Base-by-base conservation (phyloP, 2,888 invertebrate genomes). In the Beris morrisii region DNA sequence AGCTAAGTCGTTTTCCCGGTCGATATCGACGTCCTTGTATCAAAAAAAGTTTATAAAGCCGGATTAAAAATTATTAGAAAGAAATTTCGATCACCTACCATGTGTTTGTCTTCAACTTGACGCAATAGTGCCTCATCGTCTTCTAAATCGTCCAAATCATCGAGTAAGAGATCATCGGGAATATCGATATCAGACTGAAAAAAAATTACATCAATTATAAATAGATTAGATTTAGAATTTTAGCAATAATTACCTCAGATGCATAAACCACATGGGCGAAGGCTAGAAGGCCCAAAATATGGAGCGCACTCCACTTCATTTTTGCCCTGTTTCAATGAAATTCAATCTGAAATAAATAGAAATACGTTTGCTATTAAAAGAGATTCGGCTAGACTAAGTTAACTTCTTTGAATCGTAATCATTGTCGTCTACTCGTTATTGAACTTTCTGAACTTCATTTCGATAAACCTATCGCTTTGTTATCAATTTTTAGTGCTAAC, bases 1-100 rank as follows among this genome's bases (percentile, higher is more conserved):
- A 31, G 78, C 79, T 55, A 78, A 64, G 69, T 78, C 77, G 71
- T 81, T 80, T 73, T 81, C 80, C 38, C 79, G 78, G 13, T 74
- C 72, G 46, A 78, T 58, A 69, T 81, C 80, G 13, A 75, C 73
- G 28, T 71, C 73, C 79, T 81, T 61, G 0, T 68, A 69, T 38
- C 15, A 53, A 13, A 38, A 55, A 12, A 46, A n/a, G n/a, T n/a
- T n/a, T n/a, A n/a, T n/a, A n/a, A 50, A 46, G 38, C 38, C 9
- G 3, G 45, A 53, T 45, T 44, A 50, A 5, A 22, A 44, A 52
- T 50, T 52, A 59, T 15, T 59, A 46, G 22, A 31, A 7, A 13
- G 11, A 11, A 63, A 46, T 55, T n/a, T 32, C 28, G 45, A 50
- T 52, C 11, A 68, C 74, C 67, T 69, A 80, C 80, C 71, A 72